Evolutionary conservation across 2,113 vertebrate genomes (phyloP).

Genomic region (Corydoras sp.): DNA sequence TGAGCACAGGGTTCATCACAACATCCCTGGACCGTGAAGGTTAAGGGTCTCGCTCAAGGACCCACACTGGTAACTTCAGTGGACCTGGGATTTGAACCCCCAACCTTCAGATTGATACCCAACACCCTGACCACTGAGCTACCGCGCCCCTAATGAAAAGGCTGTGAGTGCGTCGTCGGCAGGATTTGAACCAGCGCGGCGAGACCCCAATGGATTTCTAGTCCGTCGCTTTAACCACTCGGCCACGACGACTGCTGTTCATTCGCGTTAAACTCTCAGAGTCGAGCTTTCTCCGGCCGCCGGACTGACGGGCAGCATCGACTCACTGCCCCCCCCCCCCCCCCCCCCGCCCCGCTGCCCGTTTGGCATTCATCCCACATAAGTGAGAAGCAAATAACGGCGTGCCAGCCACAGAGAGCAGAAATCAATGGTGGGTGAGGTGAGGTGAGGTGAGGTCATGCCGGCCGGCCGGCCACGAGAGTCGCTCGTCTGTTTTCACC

Average conservation of each 20-base stretch:
- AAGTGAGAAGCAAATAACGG: conserved; percentile 31
- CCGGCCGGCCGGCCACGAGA: conserved; percentile 7
- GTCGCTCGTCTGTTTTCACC: neutral
- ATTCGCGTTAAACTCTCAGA: too few species aligned
- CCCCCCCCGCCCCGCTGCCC: neutral
- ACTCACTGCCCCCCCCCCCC: too few species aligned
- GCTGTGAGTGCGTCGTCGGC: conserved; percentile 46
- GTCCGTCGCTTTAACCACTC: conserved; percentile 89
- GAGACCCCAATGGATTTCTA: conserved; percentile 81
- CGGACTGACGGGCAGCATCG: too few species aligned
- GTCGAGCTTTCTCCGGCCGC: too few species aligned
- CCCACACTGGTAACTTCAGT: too few species aligned
- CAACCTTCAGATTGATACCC: too few species aligned
- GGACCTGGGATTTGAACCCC: too few species aligned
- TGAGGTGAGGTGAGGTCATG: conserved; percentile 1
- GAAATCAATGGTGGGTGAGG: conserved; percentile 35
- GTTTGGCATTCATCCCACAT: conserved; percentile 30
- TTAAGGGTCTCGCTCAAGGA: too few species aligned
- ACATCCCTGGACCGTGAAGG: too few species aligned
- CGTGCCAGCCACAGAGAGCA: conserved; percentile 6
- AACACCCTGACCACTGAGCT: too few species aligned
- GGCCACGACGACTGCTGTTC: conserved; percentile 74
- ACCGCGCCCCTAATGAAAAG: too few species aligned
- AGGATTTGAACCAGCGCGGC: conserved; percentile 87
- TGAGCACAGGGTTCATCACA: too few species aligned